Percentiles rank a stretch among this genome's conserved stretches.
These are phyloP conservation scores for Hydrolagus colliei DNA, from an alignment of 2,797 vertebrate species.

Conservation along the genomic window DNA sequence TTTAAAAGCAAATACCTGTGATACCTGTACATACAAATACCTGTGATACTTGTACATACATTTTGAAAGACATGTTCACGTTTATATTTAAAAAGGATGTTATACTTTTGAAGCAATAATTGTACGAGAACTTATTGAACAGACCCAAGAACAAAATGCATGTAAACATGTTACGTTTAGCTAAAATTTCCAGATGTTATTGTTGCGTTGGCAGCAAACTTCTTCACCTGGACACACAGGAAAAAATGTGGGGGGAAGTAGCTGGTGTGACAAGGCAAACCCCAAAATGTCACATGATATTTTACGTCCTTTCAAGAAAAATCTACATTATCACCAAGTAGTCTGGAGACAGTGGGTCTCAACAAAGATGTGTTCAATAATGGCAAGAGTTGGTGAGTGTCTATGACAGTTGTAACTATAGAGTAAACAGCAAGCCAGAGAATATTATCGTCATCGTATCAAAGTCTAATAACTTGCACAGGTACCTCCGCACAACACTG, in stretches of 20 bases:
- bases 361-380: neutral
- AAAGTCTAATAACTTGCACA: neutral
- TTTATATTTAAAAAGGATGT: neutral
- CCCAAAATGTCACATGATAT: neutral
- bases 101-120: neutral
- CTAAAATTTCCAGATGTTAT: neutral
- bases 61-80: no score
- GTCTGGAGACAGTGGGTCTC: neutral
- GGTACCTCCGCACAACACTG: neutral
- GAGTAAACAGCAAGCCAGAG: neutral
- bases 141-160: neutral
- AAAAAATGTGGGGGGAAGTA: neutral
- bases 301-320: neutral
- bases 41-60: no score
- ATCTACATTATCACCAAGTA: conserved; percentile 13
- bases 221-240: neutral
- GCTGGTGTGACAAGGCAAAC: neutral
- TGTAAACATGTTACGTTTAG: neutral
- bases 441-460: neutral
- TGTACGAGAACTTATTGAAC: no score
- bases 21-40: neutral
- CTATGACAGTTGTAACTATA: conserved; percentile 13
- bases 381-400: neutral
- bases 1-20: neutral
- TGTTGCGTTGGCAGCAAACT: neutral